Percentiles rank a stretch among this genome's conserved stretches.
phyloP scores from a whole-genome alignment of 2,113 vertebrate genomes.

The Sigmodon hispidus region DNA sequence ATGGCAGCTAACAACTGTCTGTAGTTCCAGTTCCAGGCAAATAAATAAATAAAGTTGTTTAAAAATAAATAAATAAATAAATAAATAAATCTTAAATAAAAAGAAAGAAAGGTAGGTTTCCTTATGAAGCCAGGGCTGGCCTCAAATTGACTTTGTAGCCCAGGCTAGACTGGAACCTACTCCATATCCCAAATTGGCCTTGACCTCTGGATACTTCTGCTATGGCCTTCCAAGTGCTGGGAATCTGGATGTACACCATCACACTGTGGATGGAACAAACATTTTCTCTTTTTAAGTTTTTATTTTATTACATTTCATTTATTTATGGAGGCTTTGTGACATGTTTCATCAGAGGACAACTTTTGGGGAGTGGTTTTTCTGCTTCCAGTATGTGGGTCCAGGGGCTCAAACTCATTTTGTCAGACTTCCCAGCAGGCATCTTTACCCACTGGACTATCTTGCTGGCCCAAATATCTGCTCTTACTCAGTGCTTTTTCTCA shows the following conservation, averaged over 20 bases:
- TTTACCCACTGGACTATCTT: background rate
- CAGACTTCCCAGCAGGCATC: background rate
- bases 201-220: background rate
- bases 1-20: too few species aligned
- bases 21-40: too few species aligned
- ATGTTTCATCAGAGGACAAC: background rate
- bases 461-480: background rate
- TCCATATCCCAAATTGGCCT: background rate
- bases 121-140: background rate
- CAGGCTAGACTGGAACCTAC: background rate
- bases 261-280: background rate
- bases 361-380: background rate
- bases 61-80: too few species aligned
- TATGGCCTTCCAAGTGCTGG: background rate
- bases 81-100: background rate
- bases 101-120: background rate
- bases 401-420: background rate
- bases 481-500: background rate
- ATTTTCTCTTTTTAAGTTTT: background rate
- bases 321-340: background rate
- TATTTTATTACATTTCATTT: background rate
- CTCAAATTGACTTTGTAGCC: background rate
- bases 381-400: background rate
- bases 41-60: too few species aligned
- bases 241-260: background rate